Conservation (phyloP, 2,113 vertebrate species). For the Thinocorus orbignyianus region DNA sequence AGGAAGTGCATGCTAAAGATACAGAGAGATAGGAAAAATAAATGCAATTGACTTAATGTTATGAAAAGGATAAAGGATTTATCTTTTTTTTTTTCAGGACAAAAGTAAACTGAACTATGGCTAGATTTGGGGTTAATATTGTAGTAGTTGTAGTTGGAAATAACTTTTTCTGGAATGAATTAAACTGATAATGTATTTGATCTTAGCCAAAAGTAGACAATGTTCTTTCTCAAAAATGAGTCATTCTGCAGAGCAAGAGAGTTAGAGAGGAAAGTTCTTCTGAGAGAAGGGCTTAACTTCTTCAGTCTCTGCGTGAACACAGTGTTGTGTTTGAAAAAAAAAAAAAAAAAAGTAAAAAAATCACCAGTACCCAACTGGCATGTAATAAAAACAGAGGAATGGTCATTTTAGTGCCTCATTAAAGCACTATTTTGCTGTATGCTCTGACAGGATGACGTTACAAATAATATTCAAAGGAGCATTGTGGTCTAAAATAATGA, state of each 20-base stretch:
- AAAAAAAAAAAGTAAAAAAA: background rate
- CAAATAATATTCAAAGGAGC: background rate
- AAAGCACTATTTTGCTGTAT: background rate
- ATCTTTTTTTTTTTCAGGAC: background rate
- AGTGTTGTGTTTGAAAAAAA: background rate
- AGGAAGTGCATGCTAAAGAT: background rate
- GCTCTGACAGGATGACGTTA: background rate
- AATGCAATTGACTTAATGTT: background rate
- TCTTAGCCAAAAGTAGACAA: constrained; percentile 24
- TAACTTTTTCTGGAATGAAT: background rate
- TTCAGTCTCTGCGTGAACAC: background rate
- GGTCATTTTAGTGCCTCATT: background rate
- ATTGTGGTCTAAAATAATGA: background rate
- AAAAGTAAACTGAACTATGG: background rate
- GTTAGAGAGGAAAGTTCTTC: background rate
- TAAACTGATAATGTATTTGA: background rate
- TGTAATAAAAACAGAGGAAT: background rate
- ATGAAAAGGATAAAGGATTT: background rate
- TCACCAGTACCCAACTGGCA: background rate
- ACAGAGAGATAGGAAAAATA: background rate
- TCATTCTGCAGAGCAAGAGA: background rate
- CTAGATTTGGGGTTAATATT: background rate
- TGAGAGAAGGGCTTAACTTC: background rate
- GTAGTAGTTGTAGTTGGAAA: background rate
- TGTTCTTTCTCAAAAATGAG: constrained; percentile 10